Evolutionary conservation across 2,888 invertebrate genomes (phyloP).

Genomic region (Netelia fuscicornis): DNA sequence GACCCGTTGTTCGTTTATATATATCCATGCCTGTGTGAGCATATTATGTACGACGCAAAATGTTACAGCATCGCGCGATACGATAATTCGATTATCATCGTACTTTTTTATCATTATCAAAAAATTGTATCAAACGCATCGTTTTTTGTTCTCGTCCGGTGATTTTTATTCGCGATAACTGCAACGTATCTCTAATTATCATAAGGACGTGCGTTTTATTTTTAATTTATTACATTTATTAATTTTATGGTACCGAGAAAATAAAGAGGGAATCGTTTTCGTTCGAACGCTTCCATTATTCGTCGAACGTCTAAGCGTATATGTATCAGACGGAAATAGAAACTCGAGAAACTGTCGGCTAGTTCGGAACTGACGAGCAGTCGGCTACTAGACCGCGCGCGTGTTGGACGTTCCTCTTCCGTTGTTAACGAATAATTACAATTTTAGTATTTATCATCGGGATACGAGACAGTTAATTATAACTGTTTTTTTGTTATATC

Average conservation of each 20-base stretch:
- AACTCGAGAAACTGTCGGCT: conserved; percentile 50
- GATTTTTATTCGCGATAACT: too few species aligned
- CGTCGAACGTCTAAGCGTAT: conserved; percentile 5
- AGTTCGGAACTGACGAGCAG: conserved; percentile 57
- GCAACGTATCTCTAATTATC: too few species aligned
- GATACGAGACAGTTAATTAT: neutral
- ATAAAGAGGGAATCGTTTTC: neutral
- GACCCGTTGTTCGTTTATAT: conserved; percentile 43
- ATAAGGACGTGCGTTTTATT: too few species aligned
- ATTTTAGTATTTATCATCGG: neutral
- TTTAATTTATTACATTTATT: neutral
- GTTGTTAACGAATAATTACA: conserved; percentile 18
- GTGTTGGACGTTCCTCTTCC: conserved; percentile 29
- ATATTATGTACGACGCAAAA: neutral
- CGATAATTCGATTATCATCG: too few species aligned
- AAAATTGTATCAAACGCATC: too few species aligned
- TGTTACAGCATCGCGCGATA: too few species aligned
- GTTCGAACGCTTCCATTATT: neutral
- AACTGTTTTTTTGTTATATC: neutral
- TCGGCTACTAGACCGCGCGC: conserved; percentile 47
- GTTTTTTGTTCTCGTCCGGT: too few species aligned
- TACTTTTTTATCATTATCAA: too few species aligned
- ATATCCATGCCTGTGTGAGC: neutral
- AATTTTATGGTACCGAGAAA: neutral
- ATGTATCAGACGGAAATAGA: conserved; percentile 60